Evolutionary conservation across 2,797 vertebrate species (phyloP).

Genomic region (Catostomus latipinnis): DNA sequence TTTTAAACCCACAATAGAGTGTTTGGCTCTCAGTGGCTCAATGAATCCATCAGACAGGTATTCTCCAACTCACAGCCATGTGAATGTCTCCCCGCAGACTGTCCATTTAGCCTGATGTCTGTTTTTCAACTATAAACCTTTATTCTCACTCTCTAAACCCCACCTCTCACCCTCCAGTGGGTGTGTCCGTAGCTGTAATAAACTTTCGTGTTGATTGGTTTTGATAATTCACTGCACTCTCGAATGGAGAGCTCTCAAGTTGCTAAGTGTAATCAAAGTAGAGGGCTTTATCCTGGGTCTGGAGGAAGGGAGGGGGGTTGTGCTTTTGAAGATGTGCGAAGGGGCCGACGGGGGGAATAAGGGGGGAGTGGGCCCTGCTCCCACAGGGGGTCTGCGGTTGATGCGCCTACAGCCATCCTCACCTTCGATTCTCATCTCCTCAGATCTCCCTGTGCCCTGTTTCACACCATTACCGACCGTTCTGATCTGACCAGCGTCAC

Average conservation of each 20-base stretch:
- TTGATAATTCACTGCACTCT: slow-evolving; percentile 62
- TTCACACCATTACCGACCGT: slow-evolving; percentile 64
- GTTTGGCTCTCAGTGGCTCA: slow-evolving; percentile 43
- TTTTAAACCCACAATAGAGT: slow-evolving; percentile 40
- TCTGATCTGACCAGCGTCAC: slow-evolving; percentile 65
- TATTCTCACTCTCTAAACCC: slow-evolving; percentile 20
- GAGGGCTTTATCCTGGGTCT: slow-evolving; percentile 60
- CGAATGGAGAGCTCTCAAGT: slow-evolving; percentile 58
- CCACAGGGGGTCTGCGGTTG: slow-evolving; percentile 51
- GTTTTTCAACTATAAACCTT: slow-evolving; percentile 55
- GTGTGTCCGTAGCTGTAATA: slow-evolving; percentile 35
- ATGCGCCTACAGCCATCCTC: slow-evolving; percentile 70
- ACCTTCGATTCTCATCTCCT: slow-evolving; percentile 70
- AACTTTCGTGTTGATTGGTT: slow-evolving; percentile 69
- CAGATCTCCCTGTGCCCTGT: slow-evolving; percentile 71
- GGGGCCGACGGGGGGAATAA: slow-evolving; percentile 42
- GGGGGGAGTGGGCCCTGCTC: slow-evolving; percentile 34
- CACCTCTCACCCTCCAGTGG: slow-evolving; percentile 41
- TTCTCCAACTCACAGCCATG: slow-evolving; percentile 50
- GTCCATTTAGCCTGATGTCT: slow-evolving; percentile 62
- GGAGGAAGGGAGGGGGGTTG: slow-evolving; percentile 33
- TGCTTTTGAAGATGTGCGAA: slow-evolving; percentile 62
- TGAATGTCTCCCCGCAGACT: slow-evolving; percentile 41
- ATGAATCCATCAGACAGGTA: slow-evolving; percentile 47
- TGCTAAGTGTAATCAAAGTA: slow-evolving; percentile 64